phyloP scores from a whole-genome alignment of 2,888 invertebrate species.

The Graphium colonna region DNA sequence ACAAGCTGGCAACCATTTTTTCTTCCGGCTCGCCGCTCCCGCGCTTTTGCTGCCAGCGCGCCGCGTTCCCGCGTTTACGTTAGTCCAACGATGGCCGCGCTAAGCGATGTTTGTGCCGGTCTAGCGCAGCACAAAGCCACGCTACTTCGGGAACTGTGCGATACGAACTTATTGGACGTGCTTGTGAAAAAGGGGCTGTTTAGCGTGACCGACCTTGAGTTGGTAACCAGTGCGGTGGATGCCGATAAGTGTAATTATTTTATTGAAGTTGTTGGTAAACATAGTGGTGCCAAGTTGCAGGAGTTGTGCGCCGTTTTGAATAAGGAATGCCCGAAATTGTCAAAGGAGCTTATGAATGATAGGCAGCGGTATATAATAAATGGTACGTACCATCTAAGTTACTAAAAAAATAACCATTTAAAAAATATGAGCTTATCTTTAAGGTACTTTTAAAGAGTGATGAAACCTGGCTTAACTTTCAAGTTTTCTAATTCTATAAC shows the following conservation, averaged over 20 bases:
- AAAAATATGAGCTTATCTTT: too few species aligned
- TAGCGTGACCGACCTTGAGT: slow-evolving; percentile 80
- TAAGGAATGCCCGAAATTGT: slow-evolving; percentile 82
- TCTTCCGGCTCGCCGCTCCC: slow-evolving; percentile 25
- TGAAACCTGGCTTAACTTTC: too few species aligned
- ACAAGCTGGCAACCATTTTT: slow-evolving; percentile 28
- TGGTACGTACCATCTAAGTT: slow-evolving; percentile 55
- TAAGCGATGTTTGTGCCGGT: slow-evolving; percentile 79
- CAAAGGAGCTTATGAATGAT: slow-evolving; percentile 82
- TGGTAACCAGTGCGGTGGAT: slow-evolving; percentile 65
- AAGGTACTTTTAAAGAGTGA: too few species aligned
- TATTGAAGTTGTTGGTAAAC: slow-evolving; percentile 82
- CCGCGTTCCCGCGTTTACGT: slow-evolving; percentile 30
- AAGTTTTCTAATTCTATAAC: too few species aligned
- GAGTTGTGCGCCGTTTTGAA: slow-evolving; percentile 82
- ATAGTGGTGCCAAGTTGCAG: slow-evolving; percentile 79
- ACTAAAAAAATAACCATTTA: too few species aligned
- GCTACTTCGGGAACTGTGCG: slow-evolving; percentile 81
- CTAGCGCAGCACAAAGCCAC: slow-evolving; percentile 82
- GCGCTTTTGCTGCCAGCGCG: slow-evolving; percentile 25
- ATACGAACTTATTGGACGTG: slow-evolving; percentile 81
- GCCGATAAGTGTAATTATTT: slow-evolving; percentile 80
- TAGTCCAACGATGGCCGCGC: slow-evolving; percentile 75
- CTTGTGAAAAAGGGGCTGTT: slow-evolving; percentile 83
- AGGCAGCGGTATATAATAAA: slow-evolving; percentile 73